A percentile compares a stretch with the other conserved stretches of the same genome.
phyloP scores from a whole-genome alignment of 2,888 invertebrate species.

The Arrhopalites spinosus region DNA sequence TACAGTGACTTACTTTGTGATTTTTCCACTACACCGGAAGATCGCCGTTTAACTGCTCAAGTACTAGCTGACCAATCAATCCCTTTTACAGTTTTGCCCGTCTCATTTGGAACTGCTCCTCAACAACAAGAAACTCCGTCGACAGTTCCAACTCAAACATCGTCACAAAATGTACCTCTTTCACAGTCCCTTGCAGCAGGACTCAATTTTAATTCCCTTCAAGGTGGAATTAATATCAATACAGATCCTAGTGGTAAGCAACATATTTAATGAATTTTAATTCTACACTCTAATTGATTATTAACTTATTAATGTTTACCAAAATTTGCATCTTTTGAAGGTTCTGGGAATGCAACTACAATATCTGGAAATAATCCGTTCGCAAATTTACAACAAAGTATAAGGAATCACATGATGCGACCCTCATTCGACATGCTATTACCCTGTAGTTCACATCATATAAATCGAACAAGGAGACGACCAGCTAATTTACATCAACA shows the following conservation, averaged over 20 bases:
- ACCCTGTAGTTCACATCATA: slow-evolving; percentile 51
- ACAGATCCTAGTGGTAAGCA: background rate
- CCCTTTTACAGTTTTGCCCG: slow-evolving; percentile 65
- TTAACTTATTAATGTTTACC: background rate
- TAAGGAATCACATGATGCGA: slow-evolving; percentile 43
- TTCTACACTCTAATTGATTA: too few relatives aligned
- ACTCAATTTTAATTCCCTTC: background rate
- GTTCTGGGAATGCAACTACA: background rate
- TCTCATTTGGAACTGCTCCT: slow-evolving; percentile 36
- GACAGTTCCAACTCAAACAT: slow-evolving; percentile 13
- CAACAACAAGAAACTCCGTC: slow-evolving; percentile 30
- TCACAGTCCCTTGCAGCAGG: background rate
- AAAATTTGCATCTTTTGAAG: background rate
- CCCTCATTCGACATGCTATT: slow-evolving; percentile 49
- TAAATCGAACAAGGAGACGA: slow-evolving; percentile 27
- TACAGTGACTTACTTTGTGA: slow-evolving; percentile 83
- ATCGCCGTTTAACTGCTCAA: slow-evolving; percentile 72
- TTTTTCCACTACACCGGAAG: slow-evolving; percentile 67
- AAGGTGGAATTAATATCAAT: background rate
- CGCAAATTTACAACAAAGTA: slow-evolving; percentile 12
- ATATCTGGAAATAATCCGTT: background rate
- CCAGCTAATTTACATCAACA: slow-evolving; percentile 44
- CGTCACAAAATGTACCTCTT: background rate
- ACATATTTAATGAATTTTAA: too few relatives aligned
- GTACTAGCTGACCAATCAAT: slow-evolving; percentile 70